A percentile compares a stretch with the other conserved stretches of the same genome.
phyloP scores from a whole-genome alignment of 2,113 vertebrate species.

The Eublepharis macularius region DNA sequence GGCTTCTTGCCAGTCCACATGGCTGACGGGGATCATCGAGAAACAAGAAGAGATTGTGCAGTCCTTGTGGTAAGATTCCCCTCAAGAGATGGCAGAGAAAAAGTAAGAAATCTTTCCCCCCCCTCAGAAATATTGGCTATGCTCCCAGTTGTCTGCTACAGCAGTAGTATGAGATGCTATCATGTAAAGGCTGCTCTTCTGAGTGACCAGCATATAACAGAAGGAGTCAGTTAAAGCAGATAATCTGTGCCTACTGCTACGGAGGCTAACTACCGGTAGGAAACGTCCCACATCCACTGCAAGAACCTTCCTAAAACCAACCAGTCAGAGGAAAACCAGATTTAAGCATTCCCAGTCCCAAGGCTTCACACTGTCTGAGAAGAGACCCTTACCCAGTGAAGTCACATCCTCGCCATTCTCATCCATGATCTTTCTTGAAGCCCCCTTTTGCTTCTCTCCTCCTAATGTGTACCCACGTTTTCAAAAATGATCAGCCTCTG shows the following conservation, averaged over 20 bases:
- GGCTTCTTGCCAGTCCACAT: not conserved
- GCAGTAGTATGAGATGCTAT: not conserved
- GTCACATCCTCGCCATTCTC: constrained; percentile 24
- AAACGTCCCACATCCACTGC: not conserved
- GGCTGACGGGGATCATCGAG: not conserved
- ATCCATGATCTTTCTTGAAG: constrained; percentile 16
- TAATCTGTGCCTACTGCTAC: not conserved
- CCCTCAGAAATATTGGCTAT: no score
- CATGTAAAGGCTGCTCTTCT: not conserved
- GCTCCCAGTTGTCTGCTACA: not conserved
- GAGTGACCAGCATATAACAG: not conserved
- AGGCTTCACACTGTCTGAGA: not conserved
- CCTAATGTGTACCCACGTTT: not conserved
- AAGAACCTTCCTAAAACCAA: not conserved
- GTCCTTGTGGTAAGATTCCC: not conserved
- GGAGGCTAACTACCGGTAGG: no score
- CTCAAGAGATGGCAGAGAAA: not conserved
- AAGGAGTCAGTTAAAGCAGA: not conserved
- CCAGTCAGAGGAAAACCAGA: not conserved
- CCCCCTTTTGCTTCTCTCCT: not conserved
- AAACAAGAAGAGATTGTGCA: not conserved
- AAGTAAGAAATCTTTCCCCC: not conserved
- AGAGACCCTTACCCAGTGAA: constrained; percentile 26
- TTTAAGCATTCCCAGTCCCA: not conserved
- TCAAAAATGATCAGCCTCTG: not conserved